These are phyloP conservation scores for Amaurobius ferox DNA, from an alignment of 2,888 invertebrate genomes.

Conservation along the genomic window DNA sequence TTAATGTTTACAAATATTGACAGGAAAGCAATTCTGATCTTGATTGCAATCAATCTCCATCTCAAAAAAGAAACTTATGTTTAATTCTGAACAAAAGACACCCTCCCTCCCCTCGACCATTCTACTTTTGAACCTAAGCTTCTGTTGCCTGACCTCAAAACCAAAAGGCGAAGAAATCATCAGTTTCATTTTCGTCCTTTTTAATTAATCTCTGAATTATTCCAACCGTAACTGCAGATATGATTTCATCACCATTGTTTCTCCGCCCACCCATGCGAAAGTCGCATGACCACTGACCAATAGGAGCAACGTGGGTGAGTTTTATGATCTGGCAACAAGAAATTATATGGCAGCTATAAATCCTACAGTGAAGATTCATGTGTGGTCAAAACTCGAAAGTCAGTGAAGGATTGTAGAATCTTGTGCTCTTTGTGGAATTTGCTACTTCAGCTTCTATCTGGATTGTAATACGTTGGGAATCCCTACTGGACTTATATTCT, in stretches of 20 bases:
- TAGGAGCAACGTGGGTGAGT: neutral
- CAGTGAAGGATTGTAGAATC: neutral
- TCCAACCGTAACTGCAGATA: constrained; percentile 36
- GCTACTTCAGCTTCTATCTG: neutral
- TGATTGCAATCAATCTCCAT: neutral
- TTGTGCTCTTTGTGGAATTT: constrained; percentile 14
- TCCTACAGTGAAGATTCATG: constrained; percentile 19
- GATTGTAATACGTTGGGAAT: constrained; percentile 9
- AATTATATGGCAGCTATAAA: constrained; percentile 50
- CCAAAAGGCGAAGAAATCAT: neutral
- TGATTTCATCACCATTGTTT: constrained; percentile 37
- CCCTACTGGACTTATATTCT: neutral
- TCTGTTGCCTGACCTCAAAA: constrained; percentile 35
- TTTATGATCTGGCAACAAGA: constrained; percentile 14
- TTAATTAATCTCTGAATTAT: constrained; percentile 35
- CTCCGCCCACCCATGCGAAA: constrained; percentile 21
- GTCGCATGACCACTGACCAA: constrained; percentile 32
- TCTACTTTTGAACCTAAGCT: constrained; percentile 23
- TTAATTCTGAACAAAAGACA: neutral
- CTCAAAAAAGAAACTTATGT: neutral
- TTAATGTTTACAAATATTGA: neutral
- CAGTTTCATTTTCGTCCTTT: constrained; percentile 25
- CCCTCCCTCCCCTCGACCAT: neutral
- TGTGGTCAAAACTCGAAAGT: constrained; percentile 22
- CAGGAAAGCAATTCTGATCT: neutral